These are phyloP conservation scores for Coracias cyanogaster DNA, from an alignment of 2,797 vertebrate genomes.

Conservation along the genomic window DNA sequence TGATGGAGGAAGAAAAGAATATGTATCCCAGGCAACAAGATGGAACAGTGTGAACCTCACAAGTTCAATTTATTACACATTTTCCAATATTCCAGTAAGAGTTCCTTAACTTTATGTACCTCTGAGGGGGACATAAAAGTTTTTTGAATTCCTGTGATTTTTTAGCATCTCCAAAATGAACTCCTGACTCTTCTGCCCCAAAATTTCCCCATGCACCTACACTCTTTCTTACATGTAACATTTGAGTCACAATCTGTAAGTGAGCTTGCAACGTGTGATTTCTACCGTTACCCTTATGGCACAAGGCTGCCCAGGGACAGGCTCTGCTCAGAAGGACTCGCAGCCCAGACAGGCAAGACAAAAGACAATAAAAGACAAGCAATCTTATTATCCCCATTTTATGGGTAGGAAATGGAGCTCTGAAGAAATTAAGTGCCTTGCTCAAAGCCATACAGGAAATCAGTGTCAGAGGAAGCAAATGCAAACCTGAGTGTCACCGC, in stretches of 20 bases:
- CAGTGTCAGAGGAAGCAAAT: slow-evolving; percentile 50
- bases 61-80: neutral
- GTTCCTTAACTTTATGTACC: neutral
- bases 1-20: neutral
- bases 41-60: neutral
- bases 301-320: neutral
- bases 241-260: neutral
- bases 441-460: slow-evolving; percentile 30
- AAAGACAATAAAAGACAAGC: slow-evolving; percentile 17
- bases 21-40: neutral
- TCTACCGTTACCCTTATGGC: neutral
- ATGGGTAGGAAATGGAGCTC: neutral
- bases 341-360: neutral
- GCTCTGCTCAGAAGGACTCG: neutral
- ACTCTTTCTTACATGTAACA: neutral
- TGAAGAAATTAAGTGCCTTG: neutral
- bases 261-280: neutral
- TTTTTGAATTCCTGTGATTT: neutral
- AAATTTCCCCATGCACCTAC: neutral
- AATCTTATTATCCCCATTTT: slow-evolving; percentile 13
- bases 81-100: neutral
- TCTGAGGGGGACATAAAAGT: neutral
- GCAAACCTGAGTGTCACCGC: slow-evolving; percentile 21
- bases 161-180: neutral
- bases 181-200: neutral